Conservation (phyloP, 2,888 invertebrate genomes). For the Lithophane semibrunnea region DNA sequence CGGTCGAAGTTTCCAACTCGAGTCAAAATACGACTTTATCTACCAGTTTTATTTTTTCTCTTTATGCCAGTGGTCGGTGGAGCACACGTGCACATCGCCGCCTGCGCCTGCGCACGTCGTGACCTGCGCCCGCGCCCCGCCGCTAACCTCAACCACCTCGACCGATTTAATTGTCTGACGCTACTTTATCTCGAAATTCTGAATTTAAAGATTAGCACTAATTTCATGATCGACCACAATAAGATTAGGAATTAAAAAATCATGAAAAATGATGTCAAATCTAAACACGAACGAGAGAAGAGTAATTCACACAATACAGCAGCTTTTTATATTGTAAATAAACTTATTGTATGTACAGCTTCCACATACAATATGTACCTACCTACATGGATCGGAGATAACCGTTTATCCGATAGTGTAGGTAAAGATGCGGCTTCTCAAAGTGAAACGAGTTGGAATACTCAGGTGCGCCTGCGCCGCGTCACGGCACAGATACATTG, state of each 20-base stretch:
- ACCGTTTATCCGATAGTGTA: slow-evolving; percentile 60
- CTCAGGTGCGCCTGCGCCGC: slow-evolving; percentile 83
- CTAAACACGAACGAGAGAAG: neutral
- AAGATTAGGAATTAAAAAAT: neutral
- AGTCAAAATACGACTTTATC: slow-evolving; percentile 66
- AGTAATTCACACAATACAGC: neutral
- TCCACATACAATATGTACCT: slow-evolving; percentile 6
- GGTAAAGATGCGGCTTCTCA: slow-evolving; percentile 78
- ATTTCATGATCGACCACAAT: neutral
- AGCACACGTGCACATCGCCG: slow-evolving; percentile 70
- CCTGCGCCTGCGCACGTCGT: slow-evolving; percentile 70
- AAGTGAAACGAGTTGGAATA: slow-evolving; percentile 83
- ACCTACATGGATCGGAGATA: slow-evolving; percentile 39
- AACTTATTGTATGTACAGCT: too few species aligned
- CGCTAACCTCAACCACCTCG: slow-evolving; percentile 61
- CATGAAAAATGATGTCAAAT: neutral
- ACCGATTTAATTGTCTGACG: slow-evolving; percentile 55
- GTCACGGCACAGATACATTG: slow-evolving; percentile 78
- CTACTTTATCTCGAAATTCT: slow-evolving; percentile 27
- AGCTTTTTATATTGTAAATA: neutral
- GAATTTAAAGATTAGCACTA: neutral
- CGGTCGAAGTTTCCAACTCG: slow-evolving; percentile 47
- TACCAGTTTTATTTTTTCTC: slow-evolving; percentile 66
- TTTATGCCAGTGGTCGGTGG: slow-evolving; percentile 57
- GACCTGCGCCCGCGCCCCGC: slow-evolving; percentile 70